Percentiles rank a stretch among this genome's conserved stretches.
These are phyloP conservation scores for Nemurella pictetii DNA, from an alignment of 2,888 invertebrate species.

Conservation along the genomic window DNA sequence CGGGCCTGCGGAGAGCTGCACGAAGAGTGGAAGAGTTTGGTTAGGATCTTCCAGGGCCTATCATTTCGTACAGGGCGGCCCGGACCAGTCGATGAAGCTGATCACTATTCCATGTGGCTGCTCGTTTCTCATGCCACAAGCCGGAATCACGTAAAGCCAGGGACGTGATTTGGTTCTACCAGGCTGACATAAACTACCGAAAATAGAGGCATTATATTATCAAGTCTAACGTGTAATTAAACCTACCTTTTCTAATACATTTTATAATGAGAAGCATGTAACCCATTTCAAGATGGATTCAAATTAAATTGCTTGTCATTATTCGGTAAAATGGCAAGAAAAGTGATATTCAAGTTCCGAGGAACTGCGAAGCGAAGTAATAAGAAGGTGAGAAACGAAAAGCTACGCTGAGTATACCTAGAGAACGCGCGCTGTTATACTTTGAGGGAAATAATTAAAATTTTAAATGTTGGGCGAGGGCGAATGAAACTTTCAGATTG, in stretches of 20 bases:
- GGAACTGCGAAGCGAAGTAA: not conserved
- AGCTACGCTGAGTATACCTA: not conserved
- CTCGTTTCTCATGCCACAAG: not conserved
- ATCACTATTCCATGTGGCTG: not conserved
- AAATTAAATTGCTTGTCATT: not conserved
- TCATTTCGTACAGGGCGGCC: not conserved
- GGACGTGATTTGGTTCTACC: not conserved
- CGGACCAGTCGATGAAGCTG: not conserved
- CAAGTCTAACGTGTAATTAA: not conserved
- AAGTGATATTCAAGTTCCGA: not conserved
- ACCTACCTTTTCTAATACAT: not conserved
- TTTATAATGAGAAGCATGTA: not conserved
- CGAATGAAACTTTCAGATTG: not conserved
- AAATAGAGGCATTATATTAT: not conserved
- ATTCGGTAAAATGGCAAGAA: not conserved
- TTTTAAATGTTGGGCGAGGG: not conserved
- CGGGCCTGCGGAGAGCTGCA: not conserved
- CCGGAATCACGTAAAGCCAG: not conserved
- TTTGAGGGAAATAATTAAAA: not conserved
- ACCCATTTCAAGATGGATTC: not conserved
- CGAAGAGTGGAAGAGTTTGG: not conserved
- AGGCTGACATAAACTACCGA: not conserved
- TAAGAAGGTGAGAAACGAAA: not conserved
- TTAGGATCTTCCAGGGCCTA: not conserved
- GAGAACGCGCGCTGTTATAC: not conserved